Conservation (phyloP, 2,888 invertebrate species). For the Clitarchus hookeri region DNA sequence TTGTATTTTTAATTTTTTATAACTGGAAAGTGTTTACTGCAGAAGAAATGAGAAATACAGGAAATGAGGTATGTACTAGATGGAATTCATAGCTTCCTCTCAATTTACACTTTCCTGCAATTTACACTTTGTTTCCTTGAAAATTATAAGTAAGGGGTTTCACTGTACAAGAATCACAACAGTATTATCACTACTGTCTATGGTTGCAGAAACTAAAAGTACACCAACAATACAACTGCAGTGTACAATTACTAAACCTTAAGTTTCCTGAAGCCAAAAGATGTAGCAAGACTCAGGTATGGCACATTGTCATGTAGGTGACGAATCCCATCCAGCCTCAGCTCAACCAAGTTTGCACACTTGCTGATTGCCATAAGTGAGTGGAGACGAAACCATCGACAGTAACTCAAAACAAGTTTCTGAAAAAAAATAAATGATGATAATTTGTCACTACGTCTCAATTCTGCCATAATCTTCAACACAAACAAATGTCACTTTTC, state of each 20-base stretch:
- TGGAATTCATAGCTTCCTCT: too few species aligned
- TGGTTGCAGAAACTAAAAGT: not conserved
- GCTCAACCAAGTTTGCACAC: conserved; percentile 62
- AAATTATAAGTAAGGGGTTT: too few species aligned
- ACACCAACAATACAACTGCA: not conserved
- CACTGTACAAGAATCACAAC: not conserved
- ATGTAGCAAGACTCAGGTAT: conserved; percentile 73
- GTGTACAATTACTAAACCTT: conserved; percentile 53
- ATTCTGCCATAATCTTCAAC: too few species aligned
- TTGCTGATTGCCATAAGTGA: conserved; percentile 75
- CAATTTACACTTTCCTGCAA: too few species aligned
- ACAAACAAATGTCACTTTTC: too few species aligned
- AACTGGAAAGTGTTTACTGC: too few species aligned
- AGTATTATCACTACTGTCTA: not conserved
- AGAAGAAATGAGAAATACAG: too few species aligned
- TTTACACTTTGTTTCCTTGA: too few species aligned
- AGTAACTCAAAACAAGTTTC: conserved; percentile 72
- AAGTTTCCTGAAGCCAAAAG: conserved; percentile 70
- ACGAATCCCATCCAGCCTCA: conserved; percentile 68
- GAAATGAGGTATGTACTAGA: too few species aligned
- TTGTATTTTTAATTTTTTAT: too few species aligned
- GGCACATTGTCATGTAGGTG: conserved; percentile 73
- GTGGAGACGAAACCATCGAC: conserved; percentile 75
- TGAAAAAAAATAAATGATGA: conserved; percentile 49
- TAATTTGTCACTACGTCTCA: too few species aligned